A percentile compares a stretch with the other conserved stretches of the same genome.
These are phyloP conservation scores for Petromus typicus DNA, from an alignment of 2,113 vertebrate species.

Conservation along the genomic window DNA sequence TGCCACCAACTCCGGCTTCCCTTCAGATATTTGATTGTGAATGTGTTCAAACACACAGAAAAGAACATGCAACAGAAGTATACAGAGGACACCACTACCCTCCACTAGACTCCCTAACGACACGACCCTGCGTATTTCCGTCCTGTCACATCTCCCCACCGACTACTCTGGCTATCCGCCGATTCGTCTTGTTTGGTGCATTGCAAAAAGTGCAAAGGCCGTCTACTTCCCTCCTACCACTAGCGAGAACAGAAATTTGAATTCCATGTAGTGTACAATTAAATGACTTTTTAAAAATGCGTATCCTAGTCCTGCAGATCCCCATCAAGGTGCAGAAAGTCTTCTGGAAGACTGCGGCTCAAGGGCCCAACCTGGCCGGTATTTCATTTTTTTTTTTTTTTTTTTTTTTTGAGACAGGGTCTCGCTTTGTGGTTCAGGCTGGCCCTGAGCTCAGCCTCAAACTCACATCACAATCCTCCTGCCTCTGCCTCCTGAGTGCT, in stretches of 20 bases:
- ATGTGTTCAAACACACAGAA: not conserved
- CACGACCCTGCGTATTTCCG: not conserved
- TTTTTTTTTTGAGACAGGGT: no score
- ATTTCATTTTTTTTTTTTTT: no score
- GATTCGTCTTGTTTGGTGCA: not conserved
- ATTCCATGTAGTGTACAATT: not conserved
- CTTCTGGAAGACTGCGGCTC: not conserved
- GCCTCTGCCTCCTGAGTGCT: no score
- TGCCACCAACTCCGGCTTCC: not conserved
- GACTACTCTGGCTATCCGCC: not conserved
- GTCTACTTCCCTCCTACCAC: not conserved
- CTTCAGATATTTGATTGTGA: not conserved
- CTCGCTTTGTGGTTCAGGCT: no score
- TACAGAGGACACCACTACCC: not conserved
- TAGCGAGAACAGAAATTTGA: not conserved
- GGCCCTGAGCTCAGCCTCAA: no score
- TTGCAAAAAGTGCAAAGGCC: not conserved
- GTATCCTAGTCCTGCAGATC: not conserved
- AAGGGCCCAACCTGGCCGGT: not conserved
- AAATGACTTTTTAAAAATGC: not conserved
- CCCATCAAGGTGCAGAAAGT: not conserved
- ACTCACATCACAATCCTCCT: no score
- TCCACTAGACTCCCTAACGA: not conserved
- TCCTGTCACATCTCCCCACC: not conserved
- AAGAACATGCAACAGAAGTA: not conserved